Base-by-base conservation (phyloP, 1,140 invertebrate species). In the Helicoverpa zea region DNA sequence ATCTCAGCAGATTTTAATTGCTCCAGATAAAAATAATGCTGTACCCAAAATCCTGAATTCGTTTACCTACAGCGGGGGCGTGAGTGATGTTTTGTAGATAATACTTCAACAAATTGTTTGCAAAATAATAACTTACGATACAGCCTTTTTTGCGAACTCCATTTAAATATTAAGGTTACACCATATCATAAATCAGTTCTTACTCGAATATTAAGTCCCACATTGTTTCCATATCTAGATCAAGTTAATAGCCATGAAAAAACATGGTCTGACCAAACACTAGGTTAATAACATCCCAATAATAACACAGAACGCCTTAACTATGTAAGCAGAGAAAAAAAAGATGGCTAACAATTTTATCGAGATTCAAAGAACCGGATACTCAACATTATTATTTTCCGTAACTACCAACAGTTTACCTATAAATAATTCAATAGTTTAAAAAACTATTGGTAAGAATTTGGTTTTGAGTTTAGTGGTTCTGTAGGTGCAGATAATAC, bases 401-500 rank as follows among this genome's bases (percentile, higher is more conserved):
- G 52, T 80, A 81, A 80, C 80, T 49, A 82, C 47, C 61, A 77
- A 59, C 74, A 79, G 13, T 81, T 74, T 79, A 78, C 51, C 54
- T 64, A 81, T 82, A 77, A 82, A 84, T 82, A 84, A 84, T 84
- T 81, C 80, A 81, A 84, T 82, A 75, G 74, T 56, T 30, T 23
- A 68, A 66, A 70, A 66, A 47, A 51, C 49, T 18, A n/a, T 70
- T 23, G 72, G 76, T 54, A 9, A 14, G 29, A 73, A 52, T 56
- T 56, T 23, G 10, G 13, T 70, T 68, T 70, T 14, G 16, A 23
- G 16, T 29, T 51, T 14, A 7, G 7, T 54, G 51, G 70, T 73
- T 73, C 70, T 56, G 49, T 56, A 73, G 70, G 2, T 2, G 13
- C 12, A 10, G 1, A 49, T 51, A 11, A 49, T 7, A 49, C 14